These are phyloP conservation scores for Psix sp. DNA, from an alignment of 1,140 invertebrate species.

Conservation along the genomic window DNA sequence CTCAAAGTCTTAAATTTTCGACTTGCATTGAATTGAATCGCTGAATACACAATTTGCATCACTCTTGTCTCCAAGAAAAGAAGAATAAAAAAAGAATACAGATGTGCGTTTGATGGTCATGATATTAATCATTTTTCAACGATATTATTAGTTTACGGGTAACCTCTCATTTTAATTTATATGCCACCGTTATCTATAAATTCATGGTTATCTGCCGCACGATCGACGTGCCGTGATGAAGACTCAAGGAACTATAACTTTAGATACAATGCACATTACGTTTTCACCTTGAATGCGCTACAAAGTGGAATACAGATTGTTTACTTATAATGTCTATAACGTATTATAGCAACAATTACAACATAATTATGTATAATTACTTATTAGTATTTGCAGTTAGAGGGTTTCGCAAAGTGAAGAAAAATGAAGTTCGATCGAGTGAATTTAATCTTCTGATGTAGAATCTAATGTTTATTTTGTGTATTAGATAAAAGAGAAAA, in stretches of 20 bases:
- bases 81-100: conserved; percentile 4
- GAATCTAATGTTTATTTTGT: conserved; percentile 18
- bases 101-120: conserved; percentile 10
- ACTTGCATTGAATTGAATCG: conserved; percentile 43
- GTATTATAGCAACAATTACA: conserved; percentile 56
- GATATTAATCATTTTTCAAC: conserved; percentile 50
- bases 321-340: conserved; percentile 41
- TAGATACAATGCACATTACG: conserved; percentile 55
- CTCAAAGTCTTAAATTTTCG: conserved; percentile 41
- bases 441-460: conserved; percentile 27
- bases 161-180: conserved; percentile 57
- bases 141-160: conserved; percentile 51
- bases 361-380: conserved; percentile 59
- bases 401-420: conserved; percentile 42
- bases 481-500: conserved; percentile 52
- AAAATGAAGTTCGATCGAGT: conserved; percentile 29
- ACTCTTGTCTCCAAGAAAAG: conserved; percentile 3
- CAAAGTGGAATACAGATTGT: conserved; percentile 53
- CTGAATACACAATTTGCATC: conserved; percentile 44
- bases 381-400: conserved; percentile 49
- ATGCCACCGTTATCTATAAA: conserved; percentile 51
- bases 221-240: conserved; percentile 44
- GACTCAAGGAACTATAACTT: conserved; percentile 61
- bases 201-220: conserved; percentile 55
- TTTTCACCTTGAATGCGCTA: conserved; percentile 58